Evolutionary conservation across 2,113 vertebrate genomes (phyloP).

Genomic region (Takifugu flavidus): DNA sequence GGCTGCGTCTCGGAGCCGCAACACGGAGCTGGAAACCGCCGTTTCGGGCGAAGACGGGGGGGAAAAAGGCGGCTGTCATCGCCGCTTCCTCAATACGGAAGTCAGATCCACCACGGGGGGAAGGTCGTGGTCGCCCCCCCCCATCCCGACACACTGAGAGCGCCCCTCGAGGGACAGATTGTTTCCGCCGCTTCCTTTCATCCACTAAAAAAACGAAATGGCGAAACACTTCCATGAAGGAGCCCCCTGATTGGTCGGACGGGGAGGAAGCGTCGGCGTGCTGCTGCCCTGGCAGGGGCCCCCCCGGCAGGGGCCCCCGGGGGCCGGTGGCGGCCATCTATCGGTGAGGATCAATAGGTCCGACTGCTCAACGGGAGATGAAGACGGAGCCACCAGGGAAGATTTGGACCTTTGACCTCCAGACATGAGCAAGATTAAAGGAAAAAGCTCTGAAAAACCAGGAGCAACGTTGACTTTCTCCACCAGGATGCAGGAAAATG

Average conservation of each 20-base stretch:
- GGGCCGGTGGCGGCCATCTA: conserved; percentile 25
- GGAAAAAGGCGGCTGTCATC: conserved; percentile 43
- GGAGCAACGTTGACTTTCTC: no score
- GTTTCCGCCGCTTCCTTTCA: conserved; percentile 16
- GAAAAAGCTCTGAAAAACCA: no score
- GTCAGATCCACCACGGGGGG: conserved; percentile 30
- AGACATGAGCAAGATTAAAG: no score
- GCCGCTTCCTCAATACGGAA: conserved; percentile 46
- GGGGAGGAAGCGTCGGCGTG: conserved; percentile 15
- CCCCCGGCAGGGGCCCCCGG: conserved; percentile 7
- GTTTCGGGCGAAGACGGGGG: no score
- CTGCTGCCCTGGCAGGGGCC: neutral
- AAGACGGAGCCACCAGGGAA: no score
- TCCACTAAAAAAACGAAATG: neutral
- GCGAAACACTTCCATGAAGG: neutral
- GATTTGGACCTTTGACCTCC: no score
- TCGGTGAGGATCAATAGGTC: conserved; percentile 52
- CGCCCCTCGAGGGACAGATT: conserved; percentile 29
- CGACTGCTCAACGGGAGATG: no score
- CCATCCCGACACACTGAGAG: no score
- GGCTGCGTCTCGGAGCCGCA: no score
- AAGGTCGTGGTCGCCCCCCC: conserved; percentile 26
- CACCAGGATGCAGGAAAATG: no score
- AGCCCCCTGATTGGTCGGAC: neutral
- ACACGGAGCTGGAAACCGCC: no score